A percentile compares a stretch with the other conserved stretches of the same genome.
phyloP scores from a whole-genome alignment of 2,888 invertebrate genomes.

The Amitus sp. region DNA sequence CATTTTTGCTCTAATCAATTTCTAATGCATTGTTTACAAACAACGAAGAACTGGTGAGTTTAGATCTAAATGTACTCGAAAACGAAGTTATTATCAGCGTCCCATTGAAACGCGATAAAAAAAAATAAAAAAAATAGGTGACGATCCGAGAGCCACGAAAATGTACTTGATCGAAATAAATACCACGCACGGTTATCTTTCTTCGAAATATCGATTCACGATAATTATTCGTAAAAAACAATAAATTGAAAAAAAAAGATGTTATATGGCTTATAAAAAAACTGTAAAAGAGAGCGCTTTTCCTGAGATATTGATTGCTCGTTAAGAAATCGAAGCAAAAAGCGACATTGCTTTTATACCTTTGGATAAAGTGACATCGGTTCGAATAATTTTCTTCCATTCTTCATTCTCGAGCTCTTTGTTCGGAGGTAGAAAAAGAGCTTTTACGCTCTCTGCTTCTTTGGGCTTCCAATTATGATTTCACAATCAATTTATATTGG shows the following conservation, averaged over 20 bases:
- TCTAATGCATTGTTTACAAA: too few species aligned
- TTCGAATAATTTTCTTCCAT: constrained; percentile 20
- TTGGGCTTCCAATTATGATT: constrained; percentile 42
- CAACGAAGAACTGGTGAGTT: too few species aligned
- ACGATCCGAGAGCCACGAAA: too few species aligned
- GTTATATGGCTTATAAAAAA: not conserved
- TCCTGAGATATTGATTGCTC: not conserved
- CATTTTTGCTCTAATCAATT: too few species aligned
- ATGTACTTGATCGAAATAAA: too few species aligned
- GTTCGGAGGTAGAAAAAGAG: constrained; percentile 34
- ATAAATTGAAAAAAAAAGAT: constrained; percentile 8
- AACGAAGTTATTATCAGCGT: too few species aligned
- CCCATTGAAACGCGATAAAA: too few species aligned
- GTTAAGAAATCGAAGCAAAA: not conserved
- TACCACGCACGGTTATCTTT: too few species aligned
- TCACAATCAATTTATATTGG: constrained; percentile 39
- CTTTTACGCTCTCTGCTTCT: constrained; percentile 34
- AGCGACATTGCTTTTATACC: not conserved
- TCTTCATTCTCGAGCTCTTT: constrained; percentile 27
- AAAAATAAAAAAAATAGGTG: too few species aligned
- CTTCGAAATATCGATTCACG: too few species aligned
- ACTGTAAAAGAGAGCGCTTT: not conserved
- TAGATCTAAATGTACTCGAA: too few species aligned
- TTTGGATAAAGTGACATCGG: not conserved
- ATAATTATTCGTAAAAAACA: not conserved